Evolutionary conservation across 2,888 invertebrate genomes (phyloP), one percentile per base, ranked within the genome.

Genomic region (Hypselothyrea guttata): DNA sequence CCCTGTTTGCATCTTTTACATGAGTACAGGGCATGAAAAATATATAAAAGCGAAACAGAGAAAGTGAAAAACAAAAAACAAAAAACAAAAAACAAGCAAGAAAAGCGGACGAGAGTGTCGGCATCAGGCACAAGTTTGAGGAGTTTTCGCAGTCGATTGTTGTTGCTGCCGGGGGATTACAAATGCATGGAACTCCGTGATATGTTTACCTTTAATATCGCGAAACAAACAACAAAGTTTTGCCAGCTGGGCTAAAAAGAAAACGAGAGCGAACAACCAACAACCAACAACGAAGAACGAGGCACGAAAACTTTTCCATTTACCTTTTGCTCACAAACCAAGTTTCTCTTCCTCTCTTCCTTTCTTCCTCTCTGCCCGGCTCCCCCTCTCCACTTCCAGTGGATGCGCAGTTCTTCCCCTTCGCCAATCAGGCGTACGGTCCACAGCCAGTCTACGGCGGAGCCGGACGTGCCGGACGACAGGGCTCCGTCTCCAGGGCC

Each of bases 401-500:
- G 53, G 63, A 75, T 38, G 84, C 83, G 31, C 86, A 86, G 61
- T 79, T 82, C 33, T 38, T 27, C 16, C 49, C 42, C 7, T 68
- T 49, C 34, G 49, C 53, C 2, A 38, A 34, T 4, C 57, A 47
- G 13, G 27, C 0, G 1, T 67, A 2, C 51, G 61, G 62, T 13
- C 34, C 34, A 0, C 67, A 67, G 12, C 53, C 40, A 0, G 54
- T 52, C 15, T 60, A 51, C 13, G 52, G 34, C 4, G 42, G 37
- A 0, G 49, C 7, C 7, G 46, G 52, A 9, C 44, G 44, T 15
- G 64, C 54, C 11, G 40, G 45, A 4, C 63, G 68, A 0, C 75
- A 60, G 18, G 88, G 88, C 0, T 89, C 88, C 7, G 61, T 74
- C 2, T 85, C 89, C 5, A 58, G 51, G 3, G 88, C 88, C 4